phyloP scores from a whole-genome alignment of 2,797 vertebrate species.

The Scarus forsteni region DNA sequence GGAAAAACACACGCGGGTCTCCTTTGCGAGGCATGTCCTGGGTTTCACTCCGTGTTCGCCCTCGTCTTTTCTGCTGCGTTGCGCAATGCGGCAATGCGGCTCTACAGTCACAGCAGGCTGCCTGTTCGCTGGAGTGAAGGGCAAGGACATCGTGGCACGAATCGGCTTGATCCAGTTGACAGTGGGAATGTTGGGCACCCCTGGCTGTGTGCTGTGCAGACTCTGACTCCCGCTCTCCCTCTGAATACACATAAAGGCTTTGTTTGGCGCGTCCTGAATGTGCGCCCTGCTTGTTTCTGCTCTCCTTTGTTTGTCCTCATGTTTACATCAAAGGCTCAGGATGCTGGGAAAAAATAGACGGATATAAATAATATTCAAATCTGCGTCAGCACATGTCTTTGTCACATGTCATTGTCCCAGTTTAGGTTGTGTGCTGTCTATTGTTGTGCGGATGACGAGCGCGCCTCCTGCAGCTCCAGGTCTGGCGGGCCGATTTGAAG shows the following conservation, averaged over 20 bases:
- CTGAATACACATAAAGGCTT: constrained; percentile 20
- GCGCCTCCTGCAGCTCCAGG: constrained; percentile 69
- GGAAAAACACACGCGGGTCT: constrained; percentile 58
- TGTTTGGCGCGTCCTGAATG: constrained; percentile 14
- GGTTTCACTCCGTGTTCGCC: constrained; percentile 64
- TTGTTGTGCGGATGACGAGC: constrained; percentile 63
- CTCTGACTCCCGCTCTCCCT: neutral
- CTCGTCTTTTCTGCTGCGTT: constrained; percentile 69
- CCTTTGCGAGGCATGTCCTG: constrained; percentile 63
- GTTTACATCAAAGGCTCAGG: neutral
- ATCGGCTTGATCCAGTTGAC: constrained; percentile 34
- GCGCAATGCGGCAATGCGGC: constrained; percentile 84
- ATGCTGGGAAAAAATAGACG: neutral
- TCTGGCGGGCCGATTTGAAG: constrained; percentile 81
- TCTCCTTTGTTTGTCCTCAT: constrained; percentile 44
- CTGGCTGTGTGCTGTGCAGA: constrained; percentile 7
- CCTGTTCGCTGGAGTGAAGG: constrained; percentile 62
- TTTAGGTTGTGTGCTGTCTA: constrained; percentile 38
- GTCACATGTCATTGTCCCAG: constrained; percentile 34
- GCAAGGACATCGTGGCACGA: constrained; percentile 58
- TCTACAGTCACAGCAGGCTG: constrained; percentile 64
- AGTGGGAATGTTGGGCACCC: constrained; percentile 22
- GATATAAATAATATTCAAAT: constrained; percentile 10
- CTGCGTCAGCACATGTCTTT: constrained; percentile 5
- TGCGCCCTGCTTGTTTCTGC: constrained; percentile 30